Evolutionary conservation across 1,140 invertebrate genomes (phyloP).

Genomic region (Oppia nitens): DNA sequence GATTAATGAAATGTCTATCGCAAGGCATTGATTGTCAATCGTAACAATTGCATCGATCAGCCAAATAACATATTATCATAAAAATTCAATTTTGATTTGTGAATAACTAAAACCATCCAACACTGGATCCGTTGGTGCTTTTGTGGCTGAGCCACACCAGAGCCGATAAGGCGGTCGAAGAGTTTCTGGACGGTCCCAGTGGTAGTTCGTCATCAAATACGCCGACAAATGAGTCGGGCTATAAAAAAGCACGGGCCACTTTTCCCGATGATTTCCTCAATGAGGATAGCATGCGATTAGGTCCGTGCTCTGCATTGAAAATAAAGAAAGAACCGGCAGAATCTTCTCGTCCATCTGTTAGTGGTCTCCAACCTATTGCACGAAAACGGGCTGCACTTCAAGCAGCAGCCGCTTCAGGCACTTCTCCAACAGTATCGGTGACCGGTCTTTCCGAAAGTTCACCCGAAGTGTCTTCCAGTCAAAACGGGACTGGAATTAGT

Average conservation of each 20-base stretch:
- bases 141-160: conserved; percentile 21
- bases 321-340: conserved; percentile 5
- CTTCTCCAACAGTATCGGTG: conserved; percentile 8
- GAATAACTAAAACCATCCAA: conserved; percentile 7
- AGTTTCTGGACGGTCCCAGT: conserved; percentile 17
- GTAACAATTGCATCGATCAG: too few relatives aligned
- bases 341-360: not conserved
- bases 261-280: conserved; percentile 12
- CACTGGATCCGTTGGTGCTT: conserved; percentile 23
- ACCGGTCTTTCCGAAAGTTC: conserved; percentile 47
- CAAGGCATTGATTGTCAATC: too few relatives aligned
- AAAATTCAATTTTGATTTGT: too few relatives aligned
- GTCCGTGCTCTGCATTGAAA: not conserved
- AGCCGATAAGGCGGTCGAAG: conserved; percentile 20
- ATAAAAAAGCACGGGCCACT: conserved; percentile 2
- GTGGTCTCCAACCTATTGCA: not conserved
- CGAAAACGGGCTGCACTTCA: conserved; percentile 16
- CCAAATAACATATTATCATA: too few relatives aligned
- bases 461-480: conserved; percentile 48
- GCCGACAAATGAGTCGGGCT: not conserved
- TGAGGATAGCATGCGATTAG: not conserved
- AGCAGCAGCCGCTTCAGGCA: not conserved
- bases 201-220: conserved; percentile 9
- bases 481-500: conserved; percentile 18
- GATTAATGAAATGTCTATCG: too few relatives aligned